These are phyloP conservation scores for Siphamia tubifer DNA, from an alignment of 2,113 vertebrate species.

Conservation along the genomic window DNA sequence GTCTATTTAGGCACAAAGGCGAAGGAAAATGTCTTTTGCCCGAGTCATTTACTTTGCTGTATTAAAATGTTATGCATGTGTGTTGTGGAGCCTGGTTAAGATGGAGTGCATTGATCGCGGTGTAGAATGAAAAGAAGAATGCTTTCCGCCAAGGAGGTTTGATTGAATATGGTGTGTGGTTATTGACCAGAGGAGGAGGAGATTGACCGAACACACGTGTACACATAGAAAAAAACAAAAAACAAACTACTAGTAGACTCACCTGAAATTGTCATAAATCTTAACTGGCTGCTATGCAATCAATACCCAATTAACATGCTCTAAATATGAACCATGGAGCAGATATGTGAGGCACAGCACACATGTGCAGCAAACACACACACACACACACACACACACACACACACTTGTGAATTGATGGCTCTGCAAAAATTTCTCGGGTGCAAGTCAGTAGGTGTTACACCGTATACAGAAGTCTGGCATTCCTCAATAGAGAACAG, in stretches of 20 bases:
- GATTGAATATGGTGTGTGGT: conserved; percentile 42
- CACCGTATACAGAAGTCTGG: conserved; percentile 4
- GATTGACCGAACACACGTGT: background rate
- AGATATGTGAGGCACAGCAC: conserved; percentile 5
- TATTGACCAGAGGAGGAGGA: conserved; percentile 36
- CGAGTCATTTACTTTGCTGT: background rate
- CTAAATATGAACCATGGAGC: conserved; percentile 41
- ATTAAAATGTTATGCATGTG: conserved; percentile 13
- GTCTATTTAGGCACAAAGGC: conserved; percentile 18
- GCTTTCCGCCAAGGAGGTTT: conserved; percentile 47
- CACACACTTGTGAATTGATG: conserved; percentile 5
- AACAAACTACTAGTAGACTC: conserved; percentile 12
- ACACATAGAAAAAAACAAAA: background rate
- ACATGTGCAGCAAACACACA: background rate
- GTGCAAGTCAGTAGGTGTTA: conserved; percentile 21
- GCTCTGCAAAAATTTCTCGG: background rate
- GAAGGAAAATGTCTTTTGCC: conserved; percentile 8
- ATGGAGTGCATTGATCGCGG: conserved; percentile 23
- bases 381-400: conserved; percentile 1
- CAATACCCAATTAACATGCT: conserved; percentile 64
- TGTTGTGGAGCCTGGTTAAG: conserved; percentile 34
- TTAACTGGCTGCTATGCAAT: conserved; percentile 36
- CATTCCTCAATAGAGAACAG: conserved; percentile 48
- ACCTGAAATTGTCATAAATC: conserved; percentile 49
- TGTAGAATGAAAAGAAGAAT: conserved; percentile 2